Conservation (phyloP, 1,140 invertebrate species). For the Antheraea mylitta region DNA sequence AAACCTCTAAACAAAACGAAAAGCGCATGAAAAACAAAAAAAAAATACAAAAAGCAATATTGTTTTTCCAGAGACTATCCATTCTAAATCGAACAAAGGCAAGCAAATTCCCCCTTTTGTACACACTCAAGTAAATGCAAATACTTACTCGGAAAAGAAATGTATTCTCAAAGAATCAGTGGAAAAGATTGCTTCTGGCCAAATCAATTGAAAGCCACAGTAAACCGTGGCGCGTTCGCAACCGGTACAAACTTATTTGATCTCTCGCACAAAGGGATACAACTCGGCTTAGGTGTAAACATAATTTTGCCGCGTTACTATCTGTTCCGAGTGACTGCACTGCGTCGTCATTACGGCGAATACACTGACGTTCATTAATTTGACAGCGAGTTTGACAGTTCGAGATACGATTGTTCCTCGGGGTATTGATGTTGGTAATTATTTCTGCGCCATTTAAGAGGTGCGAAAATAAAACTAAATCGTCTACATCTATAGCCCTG, state of each 20-base stretch:
- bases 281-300: conserved; percentile 1
- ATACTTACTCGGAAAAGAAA: conserved; percentile 41
- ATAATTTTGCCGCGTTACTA: conserved; percentile 30
- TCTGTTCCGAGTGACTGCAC: conserved; percentile 51
- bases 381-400: conserved; percentile 46
- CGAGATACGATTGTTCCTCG: conserved; percentile 34
- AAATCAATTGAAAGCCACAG: conserved; percentile 40
- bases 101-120: conserved; percentile 54
- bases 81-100: conserved; percentile 45
- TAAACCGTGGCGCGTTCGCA: conserved; percentile 21
- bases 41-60: conserved; percentile 24
- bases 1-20: neutral
- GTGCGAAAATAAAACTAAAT: conserved; percentile 2
- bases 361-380: conserved; percentile 55
- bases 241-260: conserved; percentile 25
- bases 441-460: conserved; percentile 54
- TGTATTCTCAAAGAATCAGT: conserved; percentile 46
- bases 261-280: conserved; percentile 21
- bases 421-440: conserved; percentile 36
- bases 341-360: conserved; percentile 47
- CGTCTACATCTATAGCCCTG: neutral
- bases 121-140: conserved; percentile 53
- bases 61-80: conserved; percentile 27
- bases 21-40: conserved; percentile 13
- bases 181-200: conserved; percentile 40